A percentile compares a stretch with the other conserved stretches of the same genome.
These are phyloP conservation scores for Pristis pectinata DNA, from an alignment of 2,797 vertebrate genomes.

Conservation along the genomic window DNA sequence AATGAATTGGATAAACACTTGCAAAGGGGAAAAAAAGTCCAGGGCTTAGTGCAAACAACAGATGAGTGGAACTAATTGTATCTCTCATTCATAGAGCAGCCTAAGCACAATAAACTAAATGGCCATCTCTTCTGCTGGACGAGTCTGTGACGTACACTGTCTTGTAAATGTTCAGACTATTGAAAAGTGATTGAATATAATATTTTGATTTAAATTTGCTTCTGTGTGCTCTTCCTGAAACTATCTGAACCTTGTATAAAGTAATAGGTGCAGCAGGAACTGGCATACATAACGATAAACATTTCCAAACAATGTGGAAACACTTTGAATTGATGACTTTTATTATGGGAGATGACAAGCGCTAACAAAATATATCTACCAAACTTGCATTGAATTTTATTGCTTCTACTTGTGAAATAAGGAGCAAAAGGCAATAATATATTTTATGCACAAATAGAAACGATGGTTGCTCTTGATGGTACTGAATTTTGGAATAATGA, in stretches of 20 bases:
- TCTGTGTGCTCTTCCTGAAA: neutral
- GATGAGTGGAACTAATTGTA: neutral
- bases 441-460: neutral
- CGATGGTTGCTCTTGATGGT: neutral
- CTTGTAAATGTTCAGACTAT: neutral
- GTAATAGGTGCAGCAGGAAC: neutral
- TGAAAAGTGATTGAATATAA: neutral
- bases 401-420: neutral
- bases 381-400: neutral
- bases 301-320: neutral
- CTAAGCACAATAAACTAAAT: neutral
- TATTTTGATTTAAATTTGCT: conserved; percentile 13
- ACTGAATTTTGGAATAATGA: conserved; percentile 9
- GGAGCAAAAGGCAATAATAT: neutral
- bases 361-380: neutral
- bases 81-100: neutral
- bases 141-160: neutral
- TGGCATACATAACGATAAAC: neutral
- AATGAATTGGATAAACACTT: neutral
- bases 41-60: neutral
- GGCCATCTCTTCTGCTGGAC: neutral
- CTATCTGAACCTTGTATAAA: neutral
- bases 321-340: conserved; percentile 6
- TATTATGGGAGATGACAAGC: neutral
- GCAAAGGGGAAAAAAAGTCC: neutral